Conservation (phyloP, 2,113 vertebrate genomes). For the Strigops habroptila region DNA sequence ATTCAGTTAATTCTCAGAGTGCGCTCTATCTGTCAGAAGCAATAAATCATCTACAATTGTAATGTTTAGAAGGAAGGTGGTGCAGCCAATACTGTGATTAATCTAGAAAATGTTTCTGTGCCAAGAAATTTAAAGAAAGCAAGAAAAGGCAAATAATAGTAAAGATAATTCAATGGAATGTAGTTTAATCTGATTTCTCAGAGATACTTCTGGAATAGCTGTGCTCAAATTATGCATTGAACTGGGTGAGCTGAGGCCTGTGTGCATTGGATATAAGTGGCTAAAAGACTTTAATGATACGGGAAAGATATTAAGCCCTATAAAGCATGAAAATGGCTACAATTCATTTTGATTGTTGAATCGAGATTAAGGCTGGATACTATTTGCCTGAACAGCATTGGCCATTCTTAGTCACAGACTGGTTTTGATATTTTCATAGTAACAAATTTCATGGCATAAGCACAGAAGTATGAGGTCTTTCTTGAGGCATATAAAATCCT, state of each 20-base stretch:
- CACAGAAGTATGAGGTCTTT: background rate
- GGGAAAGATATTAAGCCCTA: background rate
- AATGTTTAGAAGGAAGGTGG: background rate
- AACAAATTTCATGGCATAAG: slow-evolving; percentile 2
- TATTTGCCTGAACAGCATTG: background rate
- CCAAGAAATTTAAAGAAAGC: background rate
- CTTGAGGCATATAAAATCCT: background rate
- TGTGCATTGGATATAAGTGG: background rate
- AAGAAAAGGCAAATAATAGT: background rate
- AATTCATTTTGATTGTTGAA: background rate
- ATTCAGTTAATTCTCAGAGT: background rate
- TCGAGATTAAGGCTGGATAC: background rate
- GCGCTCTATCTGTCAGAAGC: background rate
- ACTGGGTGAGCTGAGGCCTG: background rate
- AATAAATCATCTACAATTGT: background rate
- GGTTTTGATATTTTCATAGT: background rate
- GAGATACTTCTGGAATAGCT: background rate
- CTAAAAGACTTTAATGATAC: background rate
- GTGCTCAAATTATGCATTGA: background rate
- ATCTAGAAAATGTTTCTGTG: background rate
- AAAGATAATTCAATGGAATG: background rate
- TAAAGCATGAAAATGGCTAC: background rate
- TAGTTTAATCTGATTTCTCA: background rate
- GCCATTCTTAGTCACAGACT: background rate
- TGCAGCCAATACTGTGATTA: background rate